These are phyloP conservation scores for Pterocles orientalis DNA, from an alignment of 2,113 vertebrate genomes.

Conservation along the genomic window DNA sequence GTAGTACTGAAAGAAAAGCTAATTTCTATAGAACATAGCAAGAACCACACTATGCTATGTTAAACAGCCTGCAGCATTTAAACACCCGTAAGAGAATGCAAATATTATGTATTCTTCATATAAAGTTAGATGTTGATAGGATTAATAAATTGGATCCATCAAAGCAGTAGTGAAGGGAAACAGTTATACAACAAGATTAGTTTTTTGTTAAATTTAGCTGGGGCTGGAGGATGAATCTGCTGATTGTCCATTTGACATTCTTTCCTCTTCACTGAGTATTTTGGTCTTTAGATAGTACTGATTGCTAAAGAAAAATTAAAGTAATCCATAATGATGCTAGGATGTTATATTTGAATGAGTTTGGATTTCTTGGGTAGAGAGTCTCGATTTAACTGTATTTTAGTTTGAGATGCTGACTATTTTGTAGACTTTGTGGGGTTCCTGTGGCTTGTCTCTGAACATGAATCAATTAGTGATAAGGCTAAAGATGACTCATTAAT, in stretches of 20 bases:
- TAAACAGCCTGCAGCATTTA: background rate
- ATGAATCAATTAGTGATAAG: background rate
- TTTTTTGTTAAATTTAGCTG: background rate
- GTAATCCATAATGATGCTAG: background rate
- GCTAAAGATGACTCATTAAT: background rate
- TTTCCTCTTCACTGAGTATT: background rate
- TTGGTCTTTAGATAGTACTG: background rate
- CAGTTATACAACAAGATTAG: background rate
- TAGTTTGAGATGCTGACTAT: background rate
- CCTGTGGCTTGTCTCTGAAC: background rate
- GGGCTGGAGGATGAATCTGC: background rate
- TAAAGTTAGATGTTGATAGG: background rate
- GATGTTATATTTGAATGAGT: background rate
- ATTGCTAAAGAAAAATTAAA: background rate
- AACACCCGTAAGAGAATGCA: background rate
- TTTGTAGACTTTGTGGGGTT: background rate
- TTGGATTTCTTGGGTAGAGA: background rate
- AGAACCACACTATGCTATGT: background rate
- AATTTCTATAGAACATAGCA: accelerated
- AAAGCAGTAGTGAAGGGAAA: background rate
- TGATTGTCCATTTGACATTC: background rate
- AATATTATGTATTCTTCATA: background rate
- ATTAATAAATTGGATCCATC: background rate
- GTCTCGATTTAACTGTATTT: background rate
- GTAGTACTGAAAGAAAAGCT: background rate